These are phyloP conservation scores for Chloroclystis v-ata DNA, from an alignment of 2,888 invertebrate species.

Conservation along the genomic window DNA sequence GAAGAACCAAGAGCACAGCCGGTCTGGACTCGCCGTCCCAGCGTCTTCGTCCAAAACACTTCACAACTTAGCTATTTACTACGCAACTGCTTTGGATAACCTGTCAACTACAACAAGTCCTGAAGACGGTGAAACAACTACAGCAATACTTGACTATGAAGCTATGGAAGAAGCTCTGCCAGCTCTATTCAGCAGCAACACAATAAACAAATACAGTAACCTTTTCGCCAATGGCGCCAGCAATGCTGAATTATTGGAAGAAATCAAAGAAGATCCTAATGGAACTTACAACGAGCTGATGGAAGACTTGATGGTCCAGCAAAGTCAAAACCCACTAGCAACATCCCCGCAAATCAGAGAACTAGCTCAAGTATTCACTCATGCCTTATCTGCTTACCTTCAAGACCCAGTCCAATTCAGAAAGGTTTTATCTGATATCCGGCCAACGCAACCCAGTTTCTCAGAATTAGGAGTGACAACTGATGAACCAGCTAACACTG, in stretches of 20 bases:
- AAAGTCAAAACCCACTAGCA: slow-evolving; percentile 81
- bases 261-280: slow-evolving; percentile 63
- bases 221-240: slow-evolving; percentile 57
- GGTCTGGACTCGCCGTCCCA: slow-evolving; percentile 83
- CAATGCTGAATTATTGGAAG: slow-evolving; percentile 58
- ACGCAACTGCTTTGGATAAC: slow-evolving; percentile 83
- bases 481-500: slow-evolving; percentile 66
- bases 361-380: slow-evolving; percentile 89
- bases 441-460: slow-evolving; percentile 86
- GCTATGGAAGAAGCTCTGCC: slow-evolving; percentile 74
- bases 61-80: slow-evolving; percentile 88
- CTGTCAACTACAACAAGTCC: slow-evolving; percentile 63
- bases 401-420: slow-evolving; percentile 90
- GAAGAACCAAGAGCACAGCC: slow-evolving; percentile 64
- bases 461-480: slow-evolving; percentile 58
- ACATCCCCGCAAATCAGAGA: slow-evolving; percentile 84
- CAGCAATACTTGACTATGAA: slow-evolving; percentile 53
- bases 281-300: slow-evolving; percentile 65
- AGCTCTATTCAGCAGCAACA: slow-evolving; percentile 81
- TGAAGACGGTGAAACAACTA: slow-evolving; percentile 54
- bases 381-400: slow-evolving; percentile 88
- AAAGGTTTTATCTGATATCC: slow-evolving; percentile 84
- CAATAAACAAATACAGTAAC: slow-evolving; percentile 80
- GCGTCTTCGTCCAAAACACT: slow-evolving; percentile 87
- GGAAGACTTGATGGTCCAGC: slow-evolving; percentile 79